A percentile compares a stretch with the other conserved stretches of the same genome.
These are phyloP conservation scores for Dryomyza anilis DNA, from an alignment of 2,888 invertebrate species.

Conservation along the genomic window DNA sequence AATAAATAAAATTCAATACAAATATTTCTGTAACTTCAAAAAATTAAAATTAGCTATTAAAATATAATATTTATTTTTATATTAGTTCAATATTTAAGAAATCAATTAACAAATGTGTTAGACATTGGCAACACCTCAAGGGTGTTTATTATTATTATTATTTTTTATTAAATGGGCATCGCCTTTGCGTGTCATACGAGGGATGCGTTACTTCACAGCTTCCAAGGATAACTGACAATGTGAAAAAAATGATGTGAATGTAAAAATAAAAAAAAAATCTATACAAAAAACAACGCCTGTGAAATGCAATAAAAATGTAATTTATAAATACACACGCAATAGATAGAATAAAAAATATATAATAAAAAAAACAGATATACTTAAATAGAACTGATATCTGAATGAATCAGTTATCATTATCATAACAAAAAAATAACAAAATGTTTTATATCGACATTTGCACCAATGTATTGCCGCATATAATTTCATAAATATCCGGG, in stretches of 20 bases:
- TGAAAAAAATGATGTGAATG: no score
- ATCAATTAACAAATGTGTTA: neutral
- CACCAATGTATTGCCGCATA: neutral
- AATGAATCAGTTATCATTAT: neutral
- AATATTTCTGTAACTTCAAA: no score
- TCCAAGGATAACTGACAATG: neutral
- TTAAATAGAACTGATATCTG: neutral
- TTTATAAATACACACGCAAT: neutral
- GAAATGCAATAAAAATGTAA: neutral
- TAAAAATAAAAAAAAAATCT: no score
- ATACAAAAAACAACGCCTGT: neutral
- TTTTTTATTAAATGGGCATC: no score
- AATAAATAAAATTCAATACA: no score
- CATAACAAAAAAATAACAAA: neutral
- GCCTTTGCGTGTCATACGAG: no score
- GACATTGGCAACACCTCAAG: neutral
- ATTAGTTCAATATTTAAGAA: no score
- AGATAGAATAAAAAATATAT: neutral
- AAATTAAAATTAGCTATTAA: no score
- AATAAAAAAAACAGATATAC: neutral
- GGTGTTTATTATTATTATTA: neutral
- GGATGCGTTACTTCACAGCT: constrained; percentile 5
- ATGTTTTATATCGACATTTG: neutral
- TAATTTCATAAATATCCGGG: constrained; percentile 11
- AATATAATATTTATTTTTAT: no score